Evolutionary conservation across 92 coral and sea anemone genomes (phyloP).

Genomic region (Heteractis magnifica): DNA sequence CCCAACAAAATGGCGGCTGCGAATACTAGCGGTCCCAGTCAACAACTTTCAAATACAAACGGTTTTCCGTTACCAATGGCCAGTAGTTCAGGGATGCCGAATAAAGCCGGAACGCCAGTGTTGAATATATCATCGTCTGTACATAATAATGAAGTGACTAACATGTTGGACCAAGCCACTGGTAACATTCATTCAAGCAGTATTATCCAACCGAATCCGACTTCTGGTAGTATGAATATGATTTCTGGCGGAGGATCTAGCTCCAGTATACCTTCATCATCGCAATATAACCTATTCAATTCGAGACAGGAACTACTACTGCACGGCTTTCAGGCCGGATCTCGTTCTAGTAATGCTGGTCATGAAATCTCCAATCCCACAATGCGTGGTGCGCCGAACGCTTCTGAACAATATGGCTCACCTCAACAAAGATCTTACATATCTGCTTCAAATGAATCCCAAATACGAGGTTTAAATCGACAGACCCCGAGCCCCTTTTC

Average conservation of each 20-base stretch:
- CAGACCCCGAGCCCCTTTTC: conserved; percentile 79
- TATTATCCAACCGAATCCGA: conserved; percentile 55
- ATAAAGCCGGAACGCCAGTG: conserved; percentile 53
- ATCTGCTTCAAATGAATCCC: conserved; percentile 77
- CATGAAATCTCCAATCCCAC: conserved; percentile 40
- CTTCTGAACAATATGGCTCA: conserved; percentile 83
- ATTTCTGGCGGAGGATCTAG: conserved; percentile 32
- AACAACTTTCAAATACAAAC: conserved; percentile 65
- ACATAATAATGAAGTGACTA: conserved; percentile 71
- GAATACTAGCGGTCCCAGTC: conserved; percentile 57
- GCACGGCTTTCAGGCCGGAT: conserved; percentile 61
- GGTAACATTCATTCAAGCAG: conserved; percentile 53
- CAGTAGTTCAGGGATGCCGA: conserved; percentile 64
- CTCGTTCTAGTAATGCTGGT: conserved; percentile 43
- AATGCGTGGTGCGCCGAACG: conserved; percentile 71
- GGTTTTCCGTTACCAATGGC: conserved; percentile 80
- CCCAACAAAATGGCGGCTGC: conserved; percentile 75
- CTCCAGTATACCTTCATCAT: conserved; percentile 57
- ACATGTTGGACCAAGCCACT: conserved; percentile 71
- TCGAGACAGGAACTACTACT: conserved; percentile 78
- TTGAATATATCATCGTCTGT: conserved; percentile 63
- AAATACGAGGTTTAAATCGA: conserved; percentile 65
- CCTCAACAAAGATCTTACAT: conserved; percentile 78
- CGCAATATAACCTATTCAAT: conserved; percentile 69
- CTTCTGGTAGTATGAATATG: conserved; percentile 59